phyloP scores from a whole-genome alignment of 2,888 invertebrate species.

The Nomada ruficornis region DNA sequence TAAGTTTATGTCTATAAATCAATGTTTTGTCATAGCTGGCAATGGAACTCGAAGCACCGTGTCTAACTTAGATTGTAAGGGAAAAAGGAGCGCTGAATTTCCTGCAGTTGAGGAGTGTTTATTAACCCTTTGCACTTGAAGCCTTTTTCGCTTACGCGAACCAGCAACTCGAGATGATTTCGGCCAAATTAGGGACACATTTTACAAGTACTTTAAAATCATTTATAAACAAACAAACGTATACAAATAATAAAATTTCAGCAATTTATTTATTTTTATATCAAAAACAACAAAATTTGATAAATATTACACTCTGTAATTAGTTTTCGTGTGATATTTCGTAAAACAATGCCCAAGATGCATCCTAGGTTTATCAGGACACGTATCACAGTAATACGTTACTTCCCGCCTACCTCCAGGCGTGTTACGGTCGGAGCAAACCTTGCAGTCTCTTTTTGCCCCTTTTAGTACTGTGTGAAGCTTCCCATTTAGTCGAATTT shows the following conservation, averaged over 20 bases:
- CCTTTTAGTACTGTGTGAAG: neutral
- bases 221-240: slow-evolving; percentile 17
- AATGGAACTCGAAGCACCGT: too few species aligned
- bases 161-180: slow-evolving; percentile 4
- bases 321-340: neutral
- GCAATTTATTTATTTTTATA: too few species aligned
- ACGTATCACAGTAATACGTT: neutral
- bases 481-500: neutral
- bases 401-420: neutral
- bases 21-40: too few species aligned
- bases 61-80: too few species aligned
- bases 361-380: neutral
- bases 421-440: neutral
- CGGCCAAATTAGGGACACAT: slow-evolving; percentile 5
- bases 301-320: slow-evolving; percentile 3
- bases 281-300: neutral
- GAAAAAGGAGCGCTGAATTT: too few species aligned
- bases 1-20: too few species aligned
- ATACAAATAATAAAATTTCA: neutral
- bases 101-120: too few species aligned
- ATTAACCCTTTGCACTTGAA: slow-evolving; percentile 14
- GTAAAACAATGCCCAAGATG: neutral
- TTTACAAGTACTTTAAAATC: slow-evolving; percentile 13
- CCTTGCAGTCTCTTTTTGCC: neutral
- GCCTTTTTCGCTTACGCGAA: slow-evolving; percentile 13